Evolutionary conservation across 23 tunicate species (phyloP), one percentile per base, ranked within the genome.

Genomic region (Halocynthia roretzi): DNA sequence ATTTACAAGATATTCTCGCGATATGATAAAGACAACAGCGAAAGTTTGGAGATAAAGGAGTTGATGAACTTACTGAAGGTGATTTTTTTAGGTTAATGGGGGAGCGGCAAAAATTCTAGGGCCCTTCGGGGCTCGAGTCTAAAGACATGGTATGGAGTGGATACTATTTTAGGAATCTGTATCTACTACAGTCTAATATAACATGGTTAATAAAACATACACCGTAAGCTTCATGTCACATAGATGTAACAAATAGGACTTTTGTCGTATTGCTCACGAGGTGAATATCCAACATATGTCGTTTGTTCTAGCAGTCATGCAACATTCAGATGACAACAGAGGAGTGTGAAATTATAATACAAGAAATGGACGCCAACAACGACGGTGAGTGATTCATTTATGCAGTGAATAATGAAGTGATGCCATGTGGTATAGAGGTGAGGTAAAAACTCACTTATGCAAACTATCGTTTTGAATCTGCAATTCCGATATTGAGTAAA

Each of bases 11-110:
- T 84, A 49, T 84, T 84, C 73, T 18, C n/a, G 12, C 31, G 62
- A 11, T 78, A 60, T 54, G 89, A 84, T 53, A 71, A 84, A 78
- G 89, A 84, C 51, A 60, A 52, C 31, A 84, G 76, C 51, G 89
- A 73, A 57, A 68, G 68, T 11, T 50, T 84, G 11, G 83, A 84
- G 22, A 49, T 17, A 15, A 58, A 71, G 0, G 89, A 84, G 63
- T 64, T 84, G 8, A 73, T 84, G 52, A 69, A 58, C 18, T 62
- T 84, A 8, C 52, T 84, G 2, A 52, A 78, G 82, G 89, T 78
- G 55, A 51, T 21, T 77, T 15, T 40, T 50, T 19, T 18, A 12
- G 17, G 17, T 15, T 60, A 15, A 15, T 1, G 64, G 64, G 64
- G 64, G 4, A 60, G 2, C 17, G 64, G 64, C 14, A 57, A 10